These are phyloP conservation scores for Geotrupes spiniger DNA, from an alignment of 2,888 invertebrate genomes.

Conservation along the genomic window DNA sequence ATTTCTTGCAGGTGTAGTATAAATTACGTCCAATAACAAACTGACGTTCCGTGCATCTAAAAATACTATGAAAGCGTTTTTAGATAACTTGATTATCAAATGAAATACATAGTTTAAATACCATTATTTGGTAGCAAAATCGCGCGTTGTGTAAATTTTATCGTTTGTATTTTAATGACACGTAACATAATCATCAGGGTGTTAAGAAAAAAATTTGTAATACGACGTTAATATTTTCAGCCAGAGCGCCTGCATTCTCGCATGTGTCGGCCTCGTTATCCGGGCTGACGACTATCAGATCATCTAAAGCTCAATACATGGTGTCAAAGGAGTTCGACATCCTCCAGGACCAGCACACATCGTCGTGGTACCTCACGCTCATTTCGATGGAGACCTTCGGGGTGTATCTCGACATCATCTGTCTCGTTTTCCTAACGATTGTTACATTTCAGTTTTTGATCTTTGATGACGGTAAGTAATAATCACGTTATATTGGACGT, in stretches of 20 bases:
- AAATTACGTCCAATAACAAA: too few relatives aligned
- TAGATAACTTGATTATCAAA: too few relatives aligned
- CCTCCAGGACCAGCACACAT: slow-evolving; percentile 67
- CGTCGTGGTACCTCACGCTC: slow-evolving; percentile 60
- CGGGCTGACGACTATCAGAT: slow-evolving; percentile 84
- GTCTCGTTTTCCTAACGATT: slow-evolving; percentile 59
- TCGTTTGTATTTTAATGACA: too few relatives aligned
- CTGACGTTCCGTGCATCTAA: too few relatives aligned
- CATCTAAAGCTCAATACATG: slow-evolving; percentile 68
- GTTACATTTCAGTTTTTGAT: slow-evolving; percentile 65
- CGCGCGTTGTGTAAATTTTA: too few relatives aligned
- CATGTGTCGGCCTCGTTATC: slow-evolving; percentile 84
- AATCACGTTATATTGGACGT: too few relatives aligned
- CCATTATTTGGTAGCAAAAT: too few relatives aligned
- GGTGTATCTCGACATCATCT: slow-evolving; percentile 63
- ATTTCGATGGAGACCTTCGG: slow-evolving; percentile 62
- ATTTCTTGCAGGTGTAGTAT: too few relatives aligned
- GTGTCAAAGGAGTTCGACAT: slow-evolving; percentile 73
- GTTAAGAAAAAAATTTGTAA: background rate
- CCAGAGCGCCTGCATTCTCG: slow-evolving; percentile 87
- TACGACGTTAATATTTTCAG: slow-evolving; percentile 46
- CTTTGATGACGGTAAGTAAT: slow-evolving; percentile 57
- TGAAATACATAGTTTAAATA: too few relatives aligned
- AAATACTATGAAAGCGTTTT: too few relatives aligned
- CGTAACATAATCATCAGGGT: too few relatives aligned